phyloP scores from a whole-genome alignment of 2,888 invertebrate genomes.

The Charanyca ferruginea region DNA sequence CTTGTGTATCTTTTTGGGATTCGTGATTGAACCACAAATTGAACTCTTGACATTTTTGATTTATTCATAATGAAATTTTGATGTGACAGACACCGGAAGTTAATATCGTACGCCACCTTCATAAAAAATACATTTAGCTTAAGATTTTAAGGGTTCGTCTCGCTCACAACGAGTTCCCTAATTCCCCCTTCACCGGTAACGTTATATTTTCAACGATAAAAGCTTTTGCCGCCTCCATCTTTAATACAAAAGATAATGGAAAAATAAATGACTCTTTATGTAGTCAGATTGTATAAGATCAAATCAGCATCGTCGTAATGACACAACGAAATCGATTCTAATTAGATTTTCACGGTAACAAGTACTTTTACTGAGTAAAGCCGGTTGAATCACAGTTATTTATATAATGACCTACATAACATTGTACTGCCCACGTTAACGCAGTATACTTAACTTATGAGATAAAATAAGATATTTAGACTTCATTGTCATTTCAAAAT shows the following conservation, averaged over 20 bases:
- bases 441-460: background rate
- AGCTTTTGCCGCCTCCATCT: slow-evolving; percentile 44
- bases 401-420: slow-evolving; percentile 40
- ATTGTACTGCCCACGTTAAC: slow-evolving; percentile 5
- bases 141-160: slow-evolving; percentile 32
- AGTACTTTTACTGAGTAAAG: slow-evolving; percentile 45
- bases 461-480: background rate
- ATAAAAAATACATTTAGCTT: slow-evolving; percentile 45
- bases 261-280: slow-evolving; percentile 53
- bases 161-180: slow-evolving; percentile 35
- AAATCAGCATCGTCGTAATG: slow-evolving; percentile 33
- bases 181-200: slow-evolving; percentile 43
- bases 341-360: slow-evolving; percentile 51
- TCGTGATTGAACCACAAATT: slow-evolving; percentile 82
- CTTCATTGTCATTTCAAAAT: too few relatives aligned
- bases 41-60: slow-evolving; percentile 75
- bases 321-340: slow-evolving; percentile 50
- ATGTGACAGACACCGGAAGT: slow-evolving; percentile 38
- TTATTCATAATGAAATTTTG: slow-evolving; percentile 62
- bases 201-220: slow-evolving; percentile 51
- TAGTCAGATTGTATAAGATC: slow-evolving; percentile 44
- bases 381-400: slow-evolving; percentile 40
- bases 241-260: slow-evolving; percentile 61
- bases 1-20: slow-evolving; percentile 87
- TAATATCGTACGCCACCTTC: slow-evolving; percentile 36